Base-by-base conservation (phyloP, 2,113 vertebrate species). In the Gymnogyps californianus region DNA sequence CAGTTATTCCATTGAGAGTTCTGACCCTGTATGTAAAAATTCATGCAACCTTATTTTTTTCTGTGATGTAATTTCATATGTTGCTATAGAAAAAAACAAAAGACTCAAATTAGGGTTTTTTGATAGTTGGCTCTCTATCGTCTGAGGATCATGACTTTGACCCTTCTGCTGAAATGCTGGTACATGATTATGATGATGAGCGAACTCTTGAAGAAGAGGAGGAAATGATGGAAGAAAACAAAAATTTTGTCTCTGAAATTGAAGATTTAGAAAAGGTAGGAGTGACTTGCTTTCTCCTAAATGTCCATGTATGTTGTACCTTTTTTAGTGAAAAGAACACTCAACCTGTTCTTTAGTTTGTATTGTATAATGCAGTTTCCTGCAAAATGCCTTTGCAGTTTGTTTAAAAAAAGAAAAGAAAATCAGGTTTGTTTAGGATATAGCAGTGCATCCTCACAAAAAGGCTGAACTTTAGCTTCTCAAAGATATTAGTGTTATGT, bases 131-230 rank as follows among this genome's bases (percentile, higher is more conserved):
- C 98, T 99, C 99, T 98, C 98, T 99, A 97, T 99, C 99, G 69
- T 99, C 99, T 81, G 99, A 99, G 92, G 99, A 99, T 97, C 99
- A 99, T 99, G 99, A 99, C 97, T 99, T 99, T 98, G 99, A 99
- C 97, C 99, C 99, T 77, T 98, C 99, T 62, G 99, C 99, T 97
- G 99, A 99, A 97, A 99, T 99, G 99, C 94, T 99, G 98, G 99
- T 99, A 91, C 99, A 99, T 96, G 99, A 99, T 90, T 99, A 99
- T 91, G 99, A 99, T 89, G 99, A 99, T 55, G 99, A 99, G 95
- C 98, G 98, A 97, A 99, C 99, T 90, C 98, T 99, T 66, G 99
- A 99, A 96, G 99, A 99, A 71, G 99, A 99, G 93, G 99, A 99
- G 34, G 59, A 58, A 97, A 98, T 99, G 97, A 98, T 98, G 97